phyloP scores from a whole-genome alignment of 2,113 vertebrate genomes.

The Alethe castanea region DNA sequence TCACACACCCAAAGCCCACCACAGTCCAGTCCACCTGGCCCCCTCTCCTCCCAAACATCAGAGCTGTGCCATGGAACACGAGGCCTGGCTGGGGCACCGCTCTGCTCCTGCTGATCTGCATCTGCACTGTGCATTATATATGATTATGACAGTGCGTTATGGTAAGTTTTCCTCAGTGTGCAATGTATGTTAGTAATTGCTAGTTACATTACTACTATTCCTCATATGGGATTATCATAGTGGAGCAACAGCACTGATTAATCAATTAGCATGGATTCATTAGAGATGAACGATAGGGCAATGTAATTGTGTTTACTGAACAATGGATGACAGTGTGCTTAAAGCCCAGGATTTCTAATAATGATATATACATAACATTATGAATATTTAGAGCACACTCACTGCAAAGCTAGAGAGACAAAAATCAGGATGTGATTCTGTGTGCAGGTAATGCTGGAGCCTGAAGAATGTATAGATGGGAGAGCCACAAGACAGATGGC shows the following conservation, averaged over 20 bases:
- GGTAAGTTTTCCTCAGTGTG: background rate
- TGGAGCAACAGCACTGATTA: slow-evolving; percentile 56
- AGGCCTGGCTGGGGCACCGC: fast-evolving
- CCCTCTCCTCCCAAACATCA: background rate
- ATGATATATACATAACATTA: slow-evolving; percentile 8
- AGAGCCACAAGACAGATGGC: background rate
- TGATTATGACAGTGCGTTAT: background rate
- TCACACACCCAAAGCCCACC: background rate
- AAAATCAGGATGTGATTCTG: background rate
- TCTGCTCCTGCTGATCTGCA: background rate
- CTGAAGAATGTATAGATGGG: background rate
- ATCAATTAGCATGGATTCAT: slow-evolving; percentile 65
- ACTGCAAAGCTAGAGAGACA: background rate
- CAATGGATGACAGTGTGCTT: slow-evolving; percentile 40
- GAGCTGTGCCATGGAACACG: fast-evolving
- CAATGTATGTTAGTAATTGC: slow-evolving; percentile 5
- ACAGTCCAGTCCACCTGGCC: background rate
- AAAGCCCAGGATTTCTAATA: slow-evolving; percentile 29
- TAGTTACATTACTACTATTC: background rate
- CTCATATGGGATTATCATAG: slow-evolving; percentile 33
- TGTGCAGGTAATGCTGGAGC: background rate
- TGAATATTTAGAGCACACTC: slow-evolving; percentile 25
- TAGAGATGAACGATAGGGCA: slow-evolving; percentile 41
- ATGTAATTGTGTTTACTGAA: slow-evolving; percentile 64
- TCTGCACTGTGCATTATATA: background rate